Conservation (phyloP, 2,888 invertebrate species). For the Orgyia antiqua region DNA sequence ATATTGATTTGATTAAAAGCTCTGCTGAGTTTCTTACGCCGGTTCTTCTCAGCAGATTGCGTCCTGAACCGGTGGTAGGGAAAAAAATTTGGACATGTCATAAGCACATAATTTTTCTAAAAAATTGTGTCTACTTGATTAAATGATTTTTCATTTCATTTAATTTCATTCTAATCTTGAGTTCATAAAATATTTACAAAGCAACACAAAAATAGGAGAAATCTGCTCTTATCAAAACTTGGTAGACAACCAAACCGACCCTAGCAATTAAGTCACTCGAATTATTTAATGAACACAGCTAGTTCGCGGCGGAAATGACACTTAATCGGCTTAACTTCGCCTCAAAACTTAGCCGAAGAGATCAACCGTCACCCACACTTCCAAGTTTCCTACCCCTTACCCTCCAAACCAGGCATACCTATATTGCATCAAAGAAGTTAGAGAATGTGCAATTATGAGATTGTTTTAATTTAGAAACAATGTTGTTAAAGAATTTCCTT, state of each 20-base stretch:
- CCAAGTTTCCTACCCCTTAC: constrained; percentile 7
- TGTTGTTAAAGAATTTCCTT: constrained; percentile 72
- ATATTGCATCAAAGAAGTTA: constrained; percentile 73
- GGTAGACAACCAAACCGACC: constrained; percentile 55
- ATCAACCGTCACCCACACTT: constrained; percentile 28
- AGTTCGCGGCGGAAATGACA: constrained; percentile 74
- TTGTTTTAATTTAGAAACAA: constrained; percentile 78
- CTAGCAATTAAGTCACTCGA: constrained; percentile 70
- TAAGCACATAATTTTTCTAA: no score
- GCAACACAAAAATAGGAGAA: constrained; percentile 32
- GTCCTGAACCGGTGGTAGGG: no score
- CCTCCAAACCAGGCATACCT: constrained; percentile 39
- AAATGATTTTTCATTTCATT: no score
- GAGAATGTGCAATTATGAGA: constrained; percentile 77
- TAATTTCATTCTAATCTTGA: no score
- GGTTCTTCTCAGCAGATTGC: no score
- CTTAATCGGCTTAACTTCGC: constrained; percentile 74
- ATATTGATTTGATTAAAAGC: no score
- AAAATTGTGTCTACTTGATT: no score
- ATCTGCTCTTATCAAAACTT: constrained; percentile 54
- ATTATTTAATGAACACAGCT: constrained; percentile 76
- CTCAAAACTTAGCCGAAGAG: constrained; percentile 61
- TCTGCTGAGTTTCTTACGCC: no score
- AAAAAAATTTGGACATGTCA: no score
- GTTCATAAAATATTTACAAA: constrained; percentile 12